Conservation (phyloP, 2,797 vertebrate species). For the Scarus forsteni region DNA sequence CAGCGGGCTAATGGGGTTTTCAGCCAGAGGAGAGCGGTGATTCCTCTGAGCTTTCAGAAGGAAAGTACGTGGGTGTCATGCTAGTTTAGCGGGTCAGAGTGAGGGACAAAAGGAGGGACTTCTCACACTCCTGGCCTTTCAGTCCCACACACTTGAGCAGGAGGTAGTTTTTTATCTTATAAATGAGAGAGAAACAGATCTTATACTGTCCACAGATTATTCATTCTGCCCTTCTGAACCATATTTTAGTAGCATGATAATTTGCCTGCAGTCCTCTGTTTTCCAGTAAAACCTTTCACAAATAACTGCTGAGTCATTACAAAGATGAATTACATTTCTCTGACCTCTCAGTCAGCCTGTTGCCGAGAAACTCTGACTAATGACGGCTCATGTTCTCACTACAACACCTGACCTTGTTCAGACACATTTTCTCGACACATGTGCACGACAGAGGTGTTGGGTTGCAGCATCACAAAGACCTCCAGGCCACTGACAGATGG, state of each 20-base stretch:
- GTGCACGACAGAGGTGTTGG: constrained; percentile 50
- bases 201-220: constrained; percentile 20
- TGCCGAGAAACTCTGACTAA: constrained; percentile 21
- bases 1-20: constrained; percentile 75
- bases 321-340: not conserved
- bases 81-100: constrained; percentile 76
- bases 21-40: constrained; percentile 66
- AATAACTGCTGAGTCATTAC: constrained; percentile 13
- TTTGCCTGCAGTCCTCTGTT: not conserved
- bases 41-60: constrained; percentile 64
- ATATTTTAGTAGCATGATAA: not conserved
- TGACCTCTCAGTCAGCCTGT: constrained; percentile 1
- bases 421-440: constrained; percentile 1
- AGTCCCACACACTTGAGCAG: constrained; percentile 3
- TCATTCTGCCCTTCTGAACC: constrained; percentile 11
- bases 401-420: constrained; percentile 10
- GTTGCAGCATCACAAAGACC: constrained; percentile 47
- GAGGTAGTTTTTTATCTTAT: too few species aligned
- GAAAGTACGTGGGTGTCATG: constrained; percentile 72
- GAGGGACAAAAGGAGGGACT: constrained; percentile 70
- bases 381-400: constrained; percentile 1
- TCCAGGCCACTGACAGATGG: constrained; percentile 65
- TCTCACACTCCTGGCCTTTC: constrained; percentile 52
- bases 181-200: constrained; percentile 1
- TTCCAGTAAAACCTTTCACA: constrained; percentile 6